Evolutionary conservation across 2,113 vertebrate genomes (phyloP).

Genomic region (Brevimyrus niger): DNA sequence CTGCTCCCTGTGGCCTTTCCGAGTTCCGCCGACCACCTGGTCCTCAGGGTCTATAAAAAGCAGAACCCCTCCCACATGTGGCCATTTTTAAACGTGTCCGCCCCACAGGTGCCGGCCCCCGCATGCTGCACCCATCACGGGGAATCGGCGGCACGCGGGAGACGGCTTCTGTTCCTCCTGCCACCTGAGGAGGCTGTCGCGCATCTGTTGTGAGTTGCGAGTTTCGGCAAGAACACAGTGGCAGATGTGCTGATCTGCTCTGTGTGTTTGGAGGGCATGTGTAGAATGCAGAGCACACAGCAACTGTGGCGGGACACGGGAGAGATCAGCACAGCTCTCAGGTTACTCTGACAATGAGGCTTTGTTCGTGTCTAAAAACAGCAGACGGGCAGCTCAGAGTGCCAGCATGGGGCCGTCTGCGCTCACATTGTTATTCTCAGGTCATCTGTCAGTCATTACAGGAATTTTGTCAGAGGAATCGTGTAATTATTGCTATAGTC

Average conservation of each 20-base stretch:
- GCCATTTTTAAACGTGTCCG: neutral
- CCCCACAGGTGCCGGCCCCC: neutral
- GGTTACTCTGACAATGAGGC: neutral
- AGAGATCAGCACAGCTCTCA: neutral
- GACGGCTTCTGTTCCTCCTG: neutral
- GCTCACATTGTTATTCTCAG: neutral
- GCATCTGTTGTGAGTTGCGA: constrained; percentile 8
- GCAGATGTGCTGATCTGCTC: neutral
- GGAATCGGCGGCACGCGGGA: neutral
- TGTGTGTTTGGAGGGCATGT: neutral
- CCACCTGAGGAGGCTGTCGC: neutral
- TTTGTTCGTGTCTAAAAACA: constrained; percentile 8
- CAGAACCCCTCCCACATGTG: neutral
- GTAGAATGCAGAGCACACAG: neutral
- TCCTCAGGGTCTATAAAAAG: neutral
- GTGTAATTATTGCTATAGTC: neutral
- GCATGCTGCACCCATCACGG: neutral
- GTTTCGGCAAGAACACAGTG: neutral
- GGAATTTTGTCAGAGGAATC: neutral
- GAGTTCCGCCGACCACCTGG: neutral
- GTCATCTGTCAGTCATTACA: neutral
- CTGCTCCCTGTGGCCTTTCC: neutral
- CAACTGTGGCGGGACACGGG: neutral
- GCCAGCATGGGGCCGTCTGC: neutral
- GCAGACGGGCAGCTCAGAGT: neutral